phyloP scores from a whole-genome alignment of 2,888 invertebrate species.

The Himalopsyche japonica region DNA sequence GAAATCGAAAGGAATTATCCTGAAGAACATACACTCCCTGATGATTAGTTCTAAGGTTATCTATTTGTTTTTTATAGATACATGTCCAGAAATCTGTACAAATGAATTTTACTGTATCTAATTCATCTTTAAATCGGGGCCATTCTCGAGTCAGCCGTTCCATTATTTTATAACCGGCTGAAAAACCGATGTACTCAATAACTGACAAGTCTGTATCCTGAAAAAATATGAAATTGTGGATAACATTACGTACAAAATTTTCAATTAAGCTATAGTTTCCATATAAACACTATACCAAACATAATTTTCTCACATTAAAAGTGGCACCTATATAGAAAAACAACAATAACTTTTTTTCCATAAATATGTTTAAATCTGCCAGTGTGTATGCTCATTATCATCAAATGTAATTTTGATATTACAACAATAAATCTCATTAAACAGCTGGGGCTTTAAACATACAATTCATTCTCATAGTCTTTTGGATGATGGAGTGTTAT shows the following conservation, averaged over 20 bases:
- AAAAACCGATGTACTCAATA: constrained; percentile 83
- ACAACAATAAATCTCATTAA: no score
- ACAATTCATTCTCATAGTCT: no score
- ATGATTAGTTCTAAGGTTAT: constrained; percentile 96
- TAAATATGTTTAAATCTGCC: no score
- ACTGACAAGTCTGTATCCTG: constrained; percentile 72
- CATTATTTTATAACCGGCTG: constrained; percentile 81
- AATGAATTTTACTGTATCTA: constrained; percentile 97
- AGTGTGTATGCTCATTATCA: no score
- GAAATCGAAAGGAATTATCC: constrained; percentile 91
- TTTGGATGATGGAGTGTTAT: no score
- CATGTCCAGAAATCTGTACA: constrained; percentile 99
- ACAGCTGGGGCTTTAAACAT: no score
- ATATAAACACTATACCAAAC: no score
- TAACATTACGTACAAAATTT: not conserved
- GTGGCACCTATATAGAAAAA: no score
- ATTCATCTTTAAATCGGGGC: constrained; percentile 93
- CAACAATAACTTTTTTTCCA: no score
- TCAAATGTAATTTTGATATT: no score
- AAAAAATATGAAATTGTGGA: constrained; percentile 41
- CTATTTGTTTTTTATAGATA: constrained; percentile 97
- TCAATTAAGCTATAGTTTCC: no score
- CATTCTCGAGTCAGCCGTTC: constrained; percentile 89
- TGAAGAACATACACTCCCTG: constrained; percentile 97
- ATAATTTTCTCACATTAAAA: no score